These are phyloP conservation scores for Drosophila orosa DNA, from an alignment of 1,140 invertebrate genomes.

Conservation along the genomic window DNA sequence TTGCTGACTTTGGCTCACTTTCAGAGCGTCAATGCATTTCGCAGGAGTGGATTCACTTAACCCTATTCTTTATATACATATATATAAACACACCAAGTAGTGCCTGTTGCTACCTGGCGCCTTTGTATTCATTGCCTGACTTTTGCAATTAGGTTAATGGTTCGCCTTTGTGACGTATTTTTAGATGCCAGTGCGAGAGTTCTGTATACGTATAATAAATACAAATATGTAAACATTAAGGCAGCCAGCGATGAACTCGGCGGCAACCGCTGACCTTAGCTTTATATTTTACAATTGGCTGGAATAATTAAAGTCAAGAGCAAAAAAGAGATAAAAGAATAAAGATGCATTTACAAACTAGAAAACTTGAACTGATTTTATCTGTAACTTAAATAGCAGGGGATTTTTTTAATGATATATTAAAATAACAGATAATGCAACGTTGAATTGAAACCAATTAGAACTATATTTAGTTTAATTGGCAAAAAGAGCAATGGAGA, in stretches of 20 bases:
- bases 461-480: not conserved
- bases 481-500: not conserved
- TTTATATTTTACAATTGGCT: constrained; percentile 32
- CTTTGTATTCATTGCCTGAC: constrained; percentile 58
- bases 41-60: constrained; percentile 58
- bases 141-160: constrained; percentile 78
- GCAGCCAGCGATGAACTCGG: constrained; percentile 26
- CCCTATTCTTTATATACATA: constrained; percentile 34
- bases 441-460: not conserved
- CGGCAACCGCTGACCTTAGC: constrained; percentile 24
- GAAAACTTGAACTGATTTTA: not conserved
- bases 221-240: constrained; percentile 44
- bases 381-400: not conserved
- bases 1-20: constrained; percentile 26
- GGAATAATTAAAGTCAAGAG: constrained; percentile 15
- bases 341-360: constrained; percentile 2
- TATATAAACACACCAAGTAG: not conserved
- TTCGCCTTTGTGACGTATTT: constrained; percentile 63
- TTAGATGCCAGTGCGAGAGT: constrained; percentile 26
- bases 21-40: constrained; percentile 48
- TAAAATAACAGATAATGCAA: too few relatives aligned
- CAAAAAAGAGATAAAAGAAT: not conserved
- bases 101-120: constrained; percentile 35
- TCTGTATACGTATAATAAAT: constrained; percentile 38
- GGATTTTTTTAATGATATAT: not conserved